Percentiles rank a stretch among this genome's conserved stretches.
Conservation (phyloP, 2,888 invertebrate species). For the Nudaria mundana region DNA sequence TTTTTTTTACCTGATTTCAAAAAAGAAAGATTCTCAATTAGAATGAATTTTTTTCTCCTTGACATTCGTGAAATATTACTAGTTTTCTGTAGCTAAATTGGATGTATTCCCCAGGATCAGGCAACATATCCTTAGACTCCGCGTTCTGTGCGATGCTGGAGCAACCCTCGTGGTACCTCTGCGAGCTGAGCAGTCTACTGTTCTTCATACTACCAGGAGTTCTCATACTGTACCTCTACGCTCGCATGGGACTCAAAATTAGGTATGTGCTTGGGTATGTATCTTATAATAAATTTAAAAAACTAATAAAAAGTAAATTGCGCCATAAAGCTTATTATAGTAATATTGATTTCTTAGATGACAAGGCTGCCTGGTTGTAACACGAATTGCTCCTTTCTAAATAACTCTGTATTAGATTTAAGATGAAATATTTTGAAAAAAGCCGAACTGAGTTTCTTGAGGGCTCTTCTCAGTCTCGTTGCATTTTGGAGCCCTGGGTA, state of each 20-base stretch:
- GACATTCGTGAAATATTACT: not conserved
- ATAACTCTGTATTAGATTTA: too few species aligned
- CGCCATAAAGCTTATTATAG: too few species aligned
- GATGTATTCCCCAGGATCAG: constrained; percentile 46
- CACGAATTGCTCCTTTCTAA: too few species aligned
- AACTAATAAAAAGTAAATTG: too few species aligned
- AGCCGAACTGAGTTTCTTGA: too few species aligned
- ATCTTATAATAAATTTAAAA: constrained; percentile 17
- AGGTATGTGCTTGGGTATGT: constrained; percentile 71
- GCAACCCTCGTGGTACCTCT: constrained; percentile 83
- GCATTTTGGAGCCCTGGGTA: too few species aligned
- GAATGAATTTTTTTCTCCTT: not conserved
- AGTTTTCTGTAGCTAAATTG: not conserved
- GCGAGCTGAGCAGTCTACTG: constrained; percentile 89
- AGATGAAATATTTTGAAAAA: too few species aligned
- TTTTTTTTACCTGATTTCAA: too few species aligned
- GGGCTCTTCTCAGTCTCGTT: too few species aligned
- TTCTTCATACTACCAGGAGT: constrained; percentile 90
- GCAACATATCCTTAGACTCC: constrained; percentile 80
- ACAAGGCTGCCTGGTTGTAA: too few species aligned
- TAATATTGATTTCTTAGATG: too few species aligned
- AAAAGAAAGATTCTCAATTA: not conserved
- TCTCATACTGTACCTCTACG: constrained; percentile 87
- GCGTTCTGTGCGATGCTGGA: constrained; percentile 90
- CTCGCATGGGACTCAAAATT: constrained; percentile 88